These are phyloP conservation scores for Desmophyllum pertusum DNA, from an alignment of 92 coral and sea anemone species.

Conservation along the genomic window DNA sequence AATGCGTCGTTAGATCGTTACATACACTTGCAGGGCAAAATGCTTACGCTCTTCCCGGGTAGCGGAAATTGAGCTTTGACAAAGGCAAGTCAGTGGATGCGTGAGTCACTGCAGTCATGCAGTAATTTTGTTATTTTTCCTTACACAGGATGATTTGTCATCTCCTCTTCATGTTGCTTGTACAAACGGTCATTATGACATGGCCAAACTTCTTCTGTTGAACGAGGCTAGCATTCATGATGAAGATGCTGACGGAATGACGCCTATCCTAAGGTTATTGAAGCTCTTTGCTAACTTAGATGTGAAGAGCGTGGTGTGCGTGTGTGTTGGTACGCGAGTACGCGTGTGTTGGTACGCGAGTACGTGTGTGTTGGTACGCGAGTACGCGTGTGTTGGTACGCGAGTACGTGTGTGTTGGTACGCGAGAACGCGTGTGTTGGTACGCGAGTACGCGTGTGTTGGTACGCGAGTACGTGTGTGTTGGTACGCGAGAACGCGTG, in stretches of 20 bases:
- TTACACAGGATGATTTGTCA: constrained; percentile 59
- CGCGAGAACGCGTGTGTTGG: not conserved
- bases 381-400: not conserved
- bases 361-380: not conserved
- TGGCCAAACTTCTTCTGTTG: constrained; percentile 62
- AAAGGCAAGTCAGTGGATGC: not conserved
- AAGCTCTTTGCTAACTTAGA: not conserved
- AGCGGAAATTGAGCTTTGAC: not conserved
- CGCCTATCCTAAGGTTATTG: constrained; percentile 71
- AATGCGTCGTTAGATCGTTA: not conserved
- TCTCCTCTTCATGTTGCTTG: constrained; percentile 85
- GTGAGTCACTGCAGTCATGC: not conserved
- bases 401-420: not conserved
- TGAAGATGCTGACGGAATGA: constrained; percentile 84
- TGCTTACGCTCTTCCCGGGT: no score
- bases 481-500: not conserved
- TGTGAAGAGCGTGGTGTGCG: no score
- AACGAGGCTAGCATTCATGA: constrained; percentile 66
- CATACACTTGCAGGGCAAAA: no score
- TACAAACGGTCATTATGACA: constrained; percentile 60
- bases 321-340: not conserved
- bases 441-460: not conserved
- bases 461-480: not conserved
- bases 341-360: not conserved
- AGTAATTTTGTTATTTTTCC: not conserved